Conservation (phyloP, 2,888 invertebrate genomes). For the Cepaea hortensis region DNA sequence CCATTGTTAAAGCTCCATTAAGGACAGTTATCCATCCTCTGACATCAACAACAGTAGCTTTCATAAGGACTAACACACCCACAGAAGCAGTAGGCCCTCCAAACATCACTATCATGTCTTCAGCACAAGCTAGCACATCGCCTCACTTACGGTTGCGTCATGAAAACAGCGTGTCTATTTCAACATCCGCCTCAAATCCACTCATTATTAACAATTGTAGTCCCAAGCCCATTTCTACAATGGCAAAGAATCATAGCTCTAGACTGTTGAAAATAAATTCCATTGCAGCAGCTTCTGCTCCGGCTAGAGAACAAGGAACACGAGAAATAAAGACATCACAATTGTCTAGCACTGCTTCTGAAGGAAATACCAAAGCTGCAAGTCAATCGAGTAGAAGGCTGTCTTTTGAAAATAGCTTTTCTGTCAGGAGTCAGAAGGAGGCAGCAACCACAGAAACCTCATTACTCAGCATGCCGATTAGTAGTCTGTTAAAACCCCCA, state of each 20-base stretch:
- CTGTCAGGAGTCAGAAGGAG: neutral
- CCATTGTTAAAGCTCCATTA: neutral
- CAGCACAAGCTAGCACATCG: neutral
- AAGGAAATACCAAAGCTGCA: neutral
- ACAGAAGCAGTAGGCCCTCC: conserved; percentile 44
- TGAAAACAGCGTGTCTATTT: neutral
- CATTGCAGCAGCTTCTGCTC: neutral
- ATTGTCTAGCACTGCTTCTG: neutral
- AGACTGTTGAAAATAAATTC: neutral
- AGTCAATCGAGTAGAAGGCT: neutral
- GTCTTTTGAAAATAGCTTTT: conserved; percentile 1
- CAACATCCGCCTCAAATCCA: neutral
- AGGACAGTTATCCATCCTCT: neutral
- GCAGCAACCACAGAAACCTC: neutral
- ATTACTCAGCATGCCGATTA: neutral
- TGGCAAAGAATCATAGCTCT: neutral
- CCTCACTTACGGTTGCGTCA: conserved; percentile 14
- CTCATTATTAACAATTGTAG: neutral
- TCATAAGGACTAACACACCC: conserved; percentile 36
- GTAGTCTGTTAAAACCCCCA: neutral
- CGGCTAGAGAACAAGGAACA: neutral
- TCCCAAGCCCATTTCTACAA: neutral
- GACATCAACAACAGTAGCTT: conserved; percentile 17
- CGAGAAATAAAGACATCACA: neutral
- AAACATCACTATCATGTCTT: conserved; percentile 44